Base-by-base conservation (phyloP, 2,797 vertebrate genomes). In the Lophotriccus pileatus region DNA sequence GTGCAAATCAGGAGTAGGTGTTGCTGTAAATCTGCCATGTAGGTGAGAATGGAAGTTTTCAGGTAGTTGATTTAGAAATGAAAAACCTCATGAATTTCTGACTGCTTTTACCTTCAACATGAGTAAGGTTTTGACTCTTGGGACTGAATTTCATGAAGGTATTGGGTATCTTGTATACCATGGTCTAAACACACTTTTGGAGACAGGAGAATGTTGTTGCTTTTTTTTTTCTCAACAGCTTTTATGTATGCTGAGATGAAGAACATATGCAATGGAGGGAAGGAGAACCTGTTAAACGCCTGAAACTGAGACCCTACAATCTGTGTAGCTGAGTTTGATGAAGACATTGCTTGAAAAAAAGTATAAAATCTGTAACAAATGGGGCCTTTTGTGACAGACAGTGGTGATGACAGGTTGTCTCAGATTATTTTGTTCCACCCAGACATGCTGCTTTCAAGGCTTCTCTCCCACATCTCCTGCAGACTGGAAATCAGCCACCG, bases 401-500 rank as follows among this genome's bases (percentile, higher is more conserved):
- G 52, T 32, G 37, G 53, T 74, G 84, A 89, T 87, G 49, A 60
- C 82, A 91, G 78, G 32, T 49, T 93, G 72, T 92, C 55, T 84
- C 1, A 0, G 53, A 92, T 87, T 85, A 67, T 83, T 81, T 89
- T 75, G 34, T 85, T 94, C 69, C 69, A 83, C 68, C 64, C 23
- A 41, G 66, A 81, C 74, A 50, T 9, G 46, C 89, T 87, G 82
- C 46, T 92, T 92, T 90, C 90, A 76, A 76, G 47, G 62, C 62
- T 95, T 60, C 43, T 90, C 53, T 93, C 74, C 66, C 34, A 47
- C 60, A 55, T 53, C 69, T 75, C 84, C 87, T 85, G 84, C 84
- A 91, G 87, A 19, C 62, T 93, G 84, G 78, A 95, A 94, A 93
- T 89, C 82, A 87, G 73, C 49, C 56, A 28, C 81, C 2, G 68